Conservation (phyloP, 2,113 vertebrate species). For the Sorex fumeus region DNA sequence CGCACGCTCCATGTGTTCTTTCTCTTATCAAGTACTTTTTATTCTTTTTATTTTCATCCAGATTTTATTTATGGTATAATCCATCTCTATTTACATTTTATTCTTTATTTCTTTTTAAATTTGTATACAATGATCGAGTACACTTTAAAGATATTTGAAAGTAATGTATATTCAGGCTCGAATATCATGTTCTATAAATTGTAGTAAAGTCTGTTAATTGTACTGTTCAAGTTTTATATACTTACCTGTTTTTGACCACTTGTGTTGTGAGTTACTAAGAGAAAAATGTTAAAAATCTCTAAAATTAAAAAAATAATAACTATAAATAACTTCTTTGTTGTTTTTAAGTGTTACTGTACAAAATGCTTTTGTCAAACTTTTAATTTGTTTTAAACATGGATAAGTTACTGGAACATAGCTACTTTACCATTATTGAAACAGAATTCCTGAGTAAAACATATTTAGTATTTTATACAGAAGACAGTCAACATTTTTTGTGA, state of each 20-base stretch:
- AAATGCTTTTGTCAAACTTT: neutral
- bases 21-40: neutral
- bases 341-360: neutral
- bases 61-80: neutral
- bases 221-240: neutral
- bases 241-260: neutral
- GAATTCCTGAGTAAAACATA: neutral
- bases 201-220: neutral
- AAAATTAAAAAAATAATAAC: neutral
- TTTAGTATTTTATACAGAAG: neutral
- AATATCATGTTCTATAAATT: neutral
- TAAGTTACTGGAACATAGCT: neutral
- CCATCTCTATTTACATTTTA: neutral
- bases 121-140: too few species aligned
- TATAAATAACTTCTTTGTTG: neutral
- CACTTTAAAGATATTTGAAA: neutral
- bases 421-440: neutral
- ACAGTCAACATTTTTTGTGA: neutral
- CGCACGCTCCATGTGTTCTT: too few species aligned
- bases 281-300: neutral
- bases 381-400: conserved; percentile 14
- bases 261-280: neutral
- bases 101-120: too few species aligned
- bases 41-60: neutral
- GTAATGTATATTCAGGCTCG: neutral